Evolutionary conservation across 30 jellyfish, hydroid and myxozoan genomes (phyloP).

Genomic region (Sanderia malayensis): DNA sequence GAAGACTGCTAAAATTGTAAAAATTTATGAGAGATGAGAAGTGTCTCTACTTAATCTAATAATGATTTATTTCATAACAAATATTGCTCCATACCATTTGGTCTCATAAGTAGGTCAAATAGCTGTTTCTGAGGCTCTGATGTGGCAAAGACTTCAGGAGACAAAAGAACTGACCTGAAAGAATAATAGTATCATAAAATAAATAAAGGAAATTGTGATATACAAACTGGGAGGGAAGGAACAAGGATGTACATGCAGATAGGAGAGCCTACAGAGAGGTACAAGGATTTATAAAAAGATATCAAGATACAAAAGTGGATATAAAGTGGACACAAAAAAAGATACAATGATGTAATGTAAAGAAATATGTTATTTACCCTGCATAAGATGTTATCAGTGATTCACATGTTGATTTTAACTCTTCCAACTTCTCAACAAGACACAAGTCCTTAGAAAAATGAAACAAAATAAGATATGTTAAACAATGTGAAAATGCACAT

Average conservation of each 20-base stretch:
- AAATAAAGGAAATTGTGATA: too few relatives aligned
- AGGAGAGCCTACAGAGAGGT: too few relatives aligned
- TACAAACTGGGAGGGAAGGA: not conserved
- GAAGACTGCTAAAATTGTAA: too few relatives aligned
- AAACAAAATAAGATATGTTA: not conserved
- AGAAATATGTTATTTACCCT: constrained; percentile 57
- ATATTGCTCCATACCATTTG: constrained; percentile 37
- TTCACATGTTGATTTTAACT: constrained; percentile 32
- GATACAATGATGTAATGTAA: not conserved
- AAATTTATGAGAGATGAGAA: too few relatives aligned
- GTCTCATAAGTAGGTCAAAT: constrained; percentile 52
- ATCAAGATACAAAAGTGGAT: too few relatives aligned
- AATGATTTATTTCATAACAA: too few relatives aligned
- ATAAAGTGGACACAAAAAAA: not conserved
- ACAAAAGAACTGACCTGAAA: constrained; percentile 79
- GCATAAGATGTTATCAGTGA: constrained; percentile 69
- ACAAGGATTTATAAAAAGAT: too few relatives aligned
- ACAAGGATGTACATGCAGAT: not conserved
- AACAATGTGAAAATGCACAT: too few relatives aligned
- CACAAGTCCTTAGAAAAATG: constrained; percentile 44
- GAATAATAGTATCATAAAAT: too few relatives aligned
- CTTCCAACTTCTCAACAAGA: constrained; percentile 33
- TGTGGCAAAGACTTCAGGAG: constrained; percentile 94
- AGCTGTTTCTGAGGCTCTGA: constrained; percentile 84
- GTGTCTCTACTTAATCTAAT: too few relatives aligned